Percentiles rank a stretch among this genome's conserved stretches.
Conservation (phyloP, 2,113 vertebrate genomes). For the Varanus salvator region DNA sequence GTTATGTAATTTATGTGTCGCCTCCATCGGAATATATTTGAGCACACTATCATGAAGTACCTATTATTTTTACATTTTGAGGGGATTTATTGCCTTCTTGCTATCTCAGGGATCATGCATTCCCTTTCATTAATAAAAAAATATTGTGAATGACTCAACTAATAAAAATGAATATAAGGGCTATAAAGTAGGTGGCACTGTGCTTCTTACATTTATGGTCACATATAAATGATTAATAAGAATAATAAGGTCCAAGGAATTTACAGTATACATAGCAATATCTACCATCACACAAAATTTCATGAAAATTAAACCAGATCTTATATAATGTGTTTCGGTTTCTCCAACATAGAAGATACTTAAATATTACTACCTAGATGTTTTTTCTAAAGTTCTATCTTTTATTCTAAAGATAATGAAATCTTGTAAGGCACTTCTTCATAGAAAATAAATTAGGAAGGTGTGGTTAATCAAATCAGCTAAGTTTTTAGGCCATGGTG, state of each 20-base stretch:
- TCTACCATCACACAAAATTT: background rate
- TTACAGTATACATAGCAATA: constrained; percentile 8
- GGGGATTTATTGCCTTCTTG: background rate
- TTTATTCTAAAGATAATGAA: constrained; percentile 32
- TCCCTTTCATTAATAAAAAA: constrained; percentile 36
- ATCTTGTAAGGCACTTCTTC: background rate
- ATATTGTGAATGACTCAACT: constrained; percentile 12
- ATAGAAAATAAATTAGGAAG: constrained; percentile 38
- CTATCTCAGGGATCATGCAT: constrained; percentile 3
- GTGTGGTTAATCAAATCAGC: constrained; percentile 1
- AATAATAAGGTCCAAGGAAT: constrained; percentile 9
- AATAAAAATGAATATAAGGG: constrained; percentile 21
- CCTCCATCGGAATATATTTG: constrained; percentile 8
- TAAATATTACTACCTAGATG: constrained; percentile 29
- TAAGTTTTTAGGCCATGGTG: background rate
- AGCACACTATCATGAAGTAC: background rate
- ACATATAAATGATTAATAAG: constrained; percentile 29
- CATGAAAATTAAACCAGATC: constrained; percentile 9
- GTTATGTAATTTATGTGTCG: background rate
- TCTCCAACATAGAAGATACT: constrained; percentile 12
- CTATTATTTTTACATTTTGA: background rate
- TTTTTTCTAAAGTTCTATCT: background rate
- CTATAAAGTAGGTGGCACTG: constrained; percentile 27
- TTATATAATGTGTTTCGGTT: background rate
- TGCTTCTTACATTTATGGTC: constrained; percentile 21